Percentiles rank a stretch among this genome's conserved stretches.
phyloP scores from a whole-genome alignment of 2,113 vertebrate genomes.

The Grallaria varia region DNA sequence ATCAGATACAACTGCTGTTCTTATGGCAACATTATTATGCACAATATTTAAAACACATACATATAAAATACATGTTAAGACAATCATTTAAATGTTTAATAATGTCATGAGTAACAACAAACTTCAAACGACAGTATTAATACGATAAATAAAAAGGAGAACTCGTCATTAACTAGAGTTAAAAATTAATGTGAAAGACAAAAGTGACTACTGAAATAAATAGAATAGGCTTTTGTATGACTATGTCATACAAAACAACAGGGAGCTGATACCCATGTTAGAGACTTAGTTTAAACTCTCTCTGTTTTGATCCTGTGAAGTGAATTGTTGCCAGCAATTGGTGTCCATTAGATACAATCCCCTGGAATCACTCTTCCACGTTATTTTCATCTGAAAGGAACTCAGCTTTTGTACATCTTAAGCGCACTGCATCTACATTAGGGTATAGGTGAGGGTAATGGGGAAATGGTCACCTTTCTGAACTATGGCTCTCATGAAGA shows the following conservation, averaged over 20 bases:
- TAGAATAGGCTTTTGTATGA: background rate
- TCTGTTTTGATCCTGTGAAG: background rate
- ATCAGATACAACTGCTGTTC: background rate
- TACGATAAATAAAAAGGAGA: background rate
- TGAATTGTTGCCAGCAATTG: background rate
- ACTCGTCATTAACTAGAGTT: background rate
- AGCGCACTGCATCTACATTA: background rate
- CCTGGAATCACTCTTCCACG: background rate
- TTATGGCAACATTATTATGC: background rate
- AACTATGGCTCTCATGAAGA: background rate
- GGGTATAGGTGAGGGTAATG: background rate
- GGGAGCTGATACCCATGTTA: rapidly evolving
- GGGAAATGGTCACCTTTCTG: background rate
- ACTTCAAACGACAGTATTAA: background rate
- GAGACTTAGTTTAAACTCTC: background rate
- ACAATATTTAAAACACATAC: background rate
- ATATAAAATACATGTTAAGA: background rate
- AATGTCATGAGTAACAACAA: background rate
- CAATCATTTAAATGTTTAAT: background rate
- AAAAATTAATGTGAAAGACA: background rate
- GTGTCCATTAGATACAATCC: background rate
- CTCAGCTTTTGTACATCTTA: background rate
- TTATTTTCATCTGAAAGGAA: background rate
- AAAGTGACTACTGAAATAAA: background rate
- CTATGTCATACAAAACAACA: background rate